Conservation (phyloP, 2,113 vertebrate species). For the Clupea harengus region DNA sequence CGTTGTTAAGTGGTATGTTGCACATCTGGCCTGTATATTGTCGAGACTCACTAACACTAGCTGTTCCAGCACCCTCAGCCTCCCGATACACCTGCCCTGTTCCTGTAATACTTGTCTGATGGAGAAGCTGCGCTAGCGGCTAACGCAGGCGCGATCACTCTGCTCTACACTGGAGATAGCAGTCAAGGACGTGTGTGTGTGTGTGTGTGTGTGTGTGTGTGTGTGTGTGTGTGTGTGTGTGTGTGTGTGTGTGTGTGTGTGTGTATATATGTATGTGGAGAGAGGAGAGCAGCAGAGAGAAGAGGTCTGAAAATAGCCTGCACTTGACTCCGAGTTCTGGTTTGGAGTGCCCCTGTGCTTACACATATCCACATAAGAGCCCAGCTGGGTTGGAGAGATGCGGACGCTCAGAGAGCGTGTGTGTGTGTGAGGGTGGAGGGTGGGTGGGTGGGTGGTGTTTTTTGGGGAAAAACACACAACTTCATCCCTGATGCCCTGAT, state of each 20-base stretch:
- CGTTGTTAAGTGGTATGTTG: too few species aligned
- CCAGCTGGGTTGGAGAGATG: background rate
- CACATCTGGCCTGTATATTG: too few species aligned
- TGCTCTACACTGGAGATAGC: too few species aligned
- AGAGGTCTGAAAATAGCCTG: slow-evolving; percentile 58
- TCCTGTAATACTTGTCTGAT: too few species aligned
- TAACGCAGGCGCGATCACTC: too few species aligned
- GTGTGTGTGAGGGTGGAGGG: background rate
- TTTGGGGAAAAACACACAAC: too few species aligned
- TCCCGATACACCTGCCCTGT: too few species aligned
- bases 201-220: background rate
- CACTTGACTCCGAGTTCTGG: slow-evolving; percentile 44
- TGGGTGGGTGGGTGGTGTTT: too few species aligned
- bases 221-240: background rate
- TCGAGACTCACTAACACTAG: too few species aligned
- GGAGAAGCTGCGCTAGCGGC: too few species aligned
- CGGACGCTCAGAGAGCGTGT: background rate
- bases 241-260: background rate
- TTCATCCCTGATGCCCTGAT: background rate
- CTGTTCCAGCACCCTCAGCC: too few species aligned
- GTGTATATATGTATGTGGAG: background rate
- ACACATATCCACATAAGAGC: slow-evolving; percentile 11
- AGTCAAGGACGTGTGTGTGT: too few species aligned
- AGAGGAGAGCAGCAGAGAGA: slow-evolving; percentile 23
- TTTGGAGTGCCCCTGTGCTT: slow-evolving; percentile 42